Percentiles rank a stretch among this genome's conserved stretches.
Evolutionary conservation across 2,797 vertebrate species (phyloP).

Genomic region (Sebastes variabilis): DNA sequence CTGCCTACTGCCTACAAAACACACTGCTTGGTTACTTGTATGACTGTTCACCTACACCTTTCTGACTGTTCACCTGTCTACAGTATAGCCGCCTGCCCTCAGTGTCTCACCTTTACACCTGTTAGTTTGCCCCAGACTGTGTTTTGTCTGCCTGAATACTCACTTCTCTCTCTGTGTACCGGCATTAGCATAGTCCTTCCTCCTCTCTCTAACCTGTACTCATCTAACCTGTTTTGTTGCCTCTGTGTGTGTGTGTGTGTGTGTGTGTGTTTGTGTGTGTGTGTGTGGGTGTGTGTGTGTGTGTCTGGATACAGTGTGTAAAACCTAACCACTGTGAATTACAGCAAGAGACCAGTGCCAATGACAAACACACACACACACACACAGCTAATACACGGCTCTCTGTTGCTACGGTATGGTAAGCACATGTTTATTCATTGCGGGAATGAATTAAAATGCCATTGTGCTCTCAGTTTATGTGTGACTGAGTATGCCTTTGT

Average conservation of each 20-base stretch:
- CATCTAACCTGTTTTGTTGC: slow-evolving; percentile 90
- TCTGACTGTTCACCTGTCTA: slow-evolving; percentile 64
- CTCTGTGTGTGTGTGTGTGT: slow-evolving; percentile 39
- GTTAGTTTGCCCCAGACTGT: slow-evolving; percentile 11
- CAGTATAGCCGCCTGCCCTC: slow-evolving; percentile 12
- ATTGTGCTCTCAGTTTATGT: neutral
- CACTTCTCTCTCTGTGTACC: slow-evolving; percentile 52
- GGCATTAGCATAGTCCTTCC: slow-evolving; percentile 85
- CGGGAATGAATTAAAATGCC: neutral
- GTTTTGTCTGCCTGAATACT: slow-evolving; percentile 46
- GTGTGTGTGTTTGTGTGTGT: slow-evolving; percentile 31
- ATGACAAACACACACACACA: slow-evolving; percentile 4
- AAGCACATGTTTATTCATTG: slow-evolving; percentile 12
- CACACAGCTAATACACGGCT: neutral
- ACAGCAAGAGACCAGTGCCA: neutral
- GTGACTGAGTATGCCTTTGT: neutral
- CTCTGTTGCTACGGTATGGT: neutral
- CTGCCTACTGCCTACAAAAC: slow-evolving; percentile 24
- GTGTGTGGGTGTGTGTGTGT: neutral
- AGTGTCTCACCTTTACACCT: slow-evolving; percentile 34
- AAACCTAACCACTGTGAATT: slow-evolving; percentile 11
- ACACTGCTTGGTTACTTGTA: slow-evolving; percentile 24
- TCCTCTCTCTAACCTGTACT: slow-evolving; percentile 87
- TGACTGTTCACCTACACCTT: slow-evolving; percentile 30
- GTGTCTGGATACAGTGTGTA: slow-evolving; percentile 32